A percentile compares a stretch with the other conserved stretches of the same genome.
Evolutionary conservation across 64 coral and sea anemone genomes (phyloP).

Genomic region (Pocillopora verrucosa): DNA sequence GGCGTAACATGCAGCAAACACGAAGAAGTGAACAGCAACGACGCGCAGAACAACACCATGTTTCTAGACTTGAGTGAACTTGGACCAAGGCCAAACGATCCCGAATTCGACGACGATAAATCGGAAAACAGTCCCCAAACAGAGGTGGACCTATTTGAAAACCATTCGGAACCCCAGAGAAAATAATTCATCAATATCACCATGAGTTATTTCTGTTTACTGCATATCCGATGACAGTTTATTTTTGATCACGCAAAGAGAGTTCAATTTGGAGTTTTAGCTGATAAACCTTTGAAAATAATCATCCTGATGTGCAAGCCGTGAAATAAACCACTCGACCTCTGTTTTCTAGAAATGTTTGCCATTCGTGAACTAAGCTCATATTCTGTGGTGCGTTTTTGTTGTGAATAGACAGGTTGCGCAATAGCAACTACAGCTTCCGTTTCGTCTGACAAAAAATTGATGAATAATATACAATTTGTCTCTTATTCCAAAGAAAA

Average conservation of each 20-base stretch:
- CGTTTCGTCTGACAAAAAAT: not conserved
- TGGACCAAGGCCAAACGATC: not conserved
- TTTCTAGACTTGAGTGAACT: slow-evolving; percentile 24
- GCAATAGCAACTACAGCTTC: not conserved
- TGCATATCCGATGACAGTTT: not conserved
- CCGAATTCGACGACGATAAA: not conserved
- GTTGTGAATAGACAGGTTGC: not conserved
- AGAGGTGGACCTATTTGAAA: not conserved
- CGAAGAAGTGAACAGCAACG: not conserved
- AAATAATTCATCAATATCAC: not conserved
- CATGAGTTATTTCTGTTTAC: not conserved
- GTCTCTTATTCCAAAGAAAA: not conserved
- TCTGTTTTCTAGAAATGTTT: not conserved
- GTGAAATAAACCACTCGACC: not conserved
- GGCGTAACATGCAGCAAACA: slow-evolving; percentile 21
- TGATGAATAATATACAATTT: not conserved
- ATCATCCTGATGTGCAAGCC: not conserved
- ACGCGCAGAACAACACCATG: slow-evolving; percentile 6
- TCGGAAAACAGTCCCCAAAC: not conserved
- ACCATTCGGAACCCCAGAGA: not conserved
- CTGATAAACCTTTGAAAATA: not conserved
- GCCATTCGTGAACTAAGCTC: not conserved
- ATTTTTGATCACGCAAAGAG: not conserved
- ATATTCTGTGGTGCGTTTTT: not conserved
- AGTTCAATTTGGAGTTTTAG: not conserved